A percentile compares a stretch with the other conserved stretches of the same genome.
Conservation (phyloP, 1,140 invertebrate species). For the Sitobion miscanthi region DNA sequence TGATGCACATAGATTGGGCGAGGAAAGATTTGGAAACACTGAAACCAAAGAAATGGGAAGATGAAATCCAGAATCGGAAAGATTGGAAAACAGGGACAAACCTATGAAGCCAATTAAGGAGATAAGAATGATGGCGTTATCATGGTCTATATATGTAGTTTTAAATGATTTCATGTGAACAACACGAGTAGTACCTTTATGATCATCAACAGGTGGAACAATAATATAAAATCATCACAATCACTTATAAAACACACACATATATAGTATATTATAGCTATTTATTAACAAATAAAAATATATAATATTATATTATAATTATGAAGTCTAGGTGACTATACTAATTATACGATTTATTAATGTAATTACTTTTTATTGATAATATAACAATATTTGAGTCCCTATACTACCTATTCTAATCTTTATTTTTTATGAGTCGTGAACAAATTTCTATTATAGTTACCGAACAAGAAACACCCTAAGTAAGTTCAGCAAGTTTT, state of each 20-base stretch:
- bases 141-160: not conserved
- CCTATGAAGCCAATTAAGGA: no score
- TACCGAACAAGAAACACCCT: no score
- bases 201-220: not conserved
- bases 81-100: no score
- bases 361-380: not conserved
- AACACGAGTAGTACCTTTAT: not conserved
- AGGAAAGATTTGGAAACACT: no score
- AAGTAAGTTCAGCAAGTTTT: not conserved
- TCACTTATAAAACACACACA: not conserved
- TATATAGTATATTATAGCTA: not conserved
- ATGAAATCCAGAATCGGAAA: no score
- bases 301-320: not conserved
- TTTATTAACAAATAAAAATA: not conserved
- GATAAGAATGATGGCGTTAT: not conserved
- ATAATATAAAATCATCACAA: not conserved
- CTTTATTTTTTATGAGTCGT: not conserved
- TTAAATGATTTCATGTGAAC: not conserved
- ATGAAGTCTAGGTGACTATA: not conserved
- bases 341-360: not conserved
- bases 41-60: no score
- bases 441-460: not conserved
- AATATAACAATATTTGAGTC: not conserved
- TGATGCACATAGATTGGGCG: no score
- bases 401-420: not conserved